Evolutionary conservation across 2,888 invertebrate species (phyloP), one percentile per base, ranked within the genome.

Genomic region (Gastracanthus pulcherrimus): DNA sequence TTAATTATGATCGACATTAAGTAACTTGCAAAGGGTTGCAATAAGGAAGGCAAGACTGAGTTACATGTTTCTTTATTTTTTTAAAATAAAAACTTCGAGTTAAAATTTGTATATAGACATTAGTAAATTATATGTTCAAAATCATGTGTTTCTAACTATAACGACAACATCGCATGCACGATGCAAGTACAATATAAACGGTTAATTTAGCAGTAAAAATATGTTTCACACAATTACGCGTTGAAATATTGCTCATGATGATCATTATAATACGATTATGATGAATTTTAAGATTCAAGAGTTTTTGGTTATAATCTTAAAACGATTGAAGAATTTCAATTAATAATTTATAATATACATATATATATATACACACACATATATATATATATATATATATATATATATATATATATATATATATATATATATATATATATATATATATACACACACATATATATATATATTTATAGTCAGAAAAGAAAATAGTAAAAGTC

Each of bases 31-130:
- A 55, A 34, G 66, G 29, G 23, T 38, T 29, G 51, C 19, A 66
- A 76, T 48, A 62, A 74, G 62, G 31, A 74, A 74, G 29, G 26
- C 70, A 60, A 41, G 60, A 45, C n/a, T 62, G 62, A 62, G 38
- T 62, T 48, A 64, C 26, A 71, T 19, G 62, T 77, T 48, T 77
- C 48, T 70, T 77, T 74, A 74, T 62, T 77, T 74, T 48, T 77
- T 51, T 62, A 9, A 48, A 77, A 62, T 77, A 62, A 36, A 38
- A 67, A 71, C 48, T 71, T 70, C n/a, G 9, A 76, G 13, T 45
- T 67, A 16, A 66, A 76, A 11, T 48, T 45, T 45, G 13, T 45
- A 45, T 16, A n/a, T 16, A 45, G 45, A 45, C 13, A 45, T 45
- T 11, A 23, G n/a, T n/a, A n/a, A n/a, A 51, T 29, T 31, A 34